Base-by-base conservation (phyloP, 2,888 invertebrate genomes). In the Dynastes grantii region DNA sequence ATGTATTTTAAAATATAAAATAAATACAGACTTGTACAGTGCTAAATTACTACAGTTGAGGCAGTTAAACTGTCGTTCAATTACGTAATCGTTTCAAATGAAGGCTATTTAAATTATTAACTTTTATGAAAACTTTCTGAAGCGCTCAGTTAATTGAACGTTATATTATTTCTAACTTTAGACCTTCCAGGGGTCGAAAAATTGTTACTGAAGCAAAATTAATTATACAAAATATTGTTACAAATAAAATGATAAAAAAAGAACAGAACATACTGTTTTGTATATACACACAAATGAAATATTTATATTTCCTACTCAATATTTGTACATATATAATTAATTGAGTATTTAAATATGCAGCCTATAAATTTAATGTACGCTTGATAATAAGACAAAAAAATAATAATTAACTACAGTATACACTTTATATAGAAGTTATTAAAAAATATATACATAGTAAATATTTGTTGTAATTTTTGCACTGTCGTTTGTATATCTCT, bases 21-120 rank as follows among this genome's bases (percentile, higher is more conserved):
- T 61, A 75, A 75, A 75, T 61, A 75, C 61, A 58, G 73, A 75
- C 73, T 75, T 75, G 73, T 75, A 75, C 73, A 75, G 73, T 75
- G 73, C 73, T 75, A 75, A 75, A 75, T 75, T 75, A 75, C 73
- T 61, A 75, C 61, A 75, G 73, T 75, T 75, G 61, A 75, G 73
- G 61, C 73, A 49, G 73, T 75, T 75, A 75, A 75, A 61, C 73
- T 75, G 61, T 27, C 29, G 27, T 58, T 71, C 73, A 75, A 75
- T 75, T 75, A 75, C 29, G 61, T 61, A 61, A 75, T 61, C 73
- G 22, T 75, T 75, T 61, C 40, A 61, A 75, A 61, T 49, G 61
- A 61, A 37, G 63, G 73, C 49, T 61, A 61, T 75, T 75, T 75
- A 75, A 45, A 75, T 75, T 75, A 61, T 75, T 58, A 61, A 61